Percentiles rank a stretch among this genome's conserved stretches.
These are phyloP conservation scores for Coracopsis vasa DNA, from an alignment of 2,113 vertebrate genomes.

Conservation along the genomic window DNA sequence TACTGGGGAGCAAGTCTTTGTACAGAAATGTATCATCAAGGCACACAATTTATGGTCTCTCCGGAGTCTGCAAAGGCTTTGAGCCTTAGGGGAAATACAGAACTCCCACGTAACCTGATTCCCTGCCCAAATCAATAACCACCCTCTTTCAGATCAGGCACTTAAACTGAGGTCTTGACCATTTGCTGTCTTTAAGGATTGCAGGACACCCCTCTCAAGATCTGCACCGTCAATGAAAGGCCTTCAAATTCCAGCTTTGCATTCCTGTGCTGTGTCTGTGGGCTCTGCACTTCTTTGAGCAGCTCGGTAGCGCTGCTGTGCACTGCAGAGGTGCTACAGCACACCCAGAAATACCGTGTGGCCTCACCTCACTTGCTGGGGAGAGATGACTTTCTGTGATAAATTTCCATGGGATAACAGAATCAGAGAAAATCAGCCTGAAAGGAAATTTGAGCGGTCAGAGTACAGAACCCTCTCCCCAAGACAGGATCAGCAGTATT, in stretches of 20 bases:
- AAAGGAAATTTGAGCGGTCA: not conserved
- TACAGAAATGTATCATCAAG: not conserved
- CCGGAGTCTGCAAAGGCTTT: not conserved
- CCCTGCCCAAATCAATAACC: not conserved
- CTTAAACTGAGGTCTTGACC: not conserved
- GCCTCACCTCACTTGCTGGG: not conserved
- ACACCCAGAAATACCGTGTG: accelerated
- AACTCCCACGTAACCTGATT: not conserved
- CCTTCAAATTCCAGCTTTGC: not conserved
- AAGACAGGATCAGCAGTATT: not conserved
- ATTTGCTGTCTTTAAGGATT: not conserved
- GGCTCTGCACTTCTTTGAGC: not conserved
- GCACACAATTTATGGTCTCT: not conserved
- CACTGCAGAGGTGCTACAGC: not conserved
- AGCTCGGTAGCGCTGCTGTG: accelerated
- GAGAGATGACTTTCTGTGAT: not conserved
- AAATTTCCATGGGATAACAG: not conserved
- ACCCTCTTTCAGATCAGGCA: not conserved
- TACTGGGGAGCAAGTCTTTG: not conserved
- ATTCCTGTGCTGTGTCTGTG: not conserved
- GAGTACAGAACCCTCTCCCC: not conserved
- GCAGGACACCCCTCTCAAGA: not conserved
- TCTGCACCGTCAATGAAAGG: not conserved
- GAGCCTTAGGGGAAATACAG: not conserved
- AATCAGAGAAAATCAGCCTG: not conserved